Evolutionary conservation across 2,113 vertebrate genomes (phyloP).

Genomic region (Ciconia stormi): DNA sequence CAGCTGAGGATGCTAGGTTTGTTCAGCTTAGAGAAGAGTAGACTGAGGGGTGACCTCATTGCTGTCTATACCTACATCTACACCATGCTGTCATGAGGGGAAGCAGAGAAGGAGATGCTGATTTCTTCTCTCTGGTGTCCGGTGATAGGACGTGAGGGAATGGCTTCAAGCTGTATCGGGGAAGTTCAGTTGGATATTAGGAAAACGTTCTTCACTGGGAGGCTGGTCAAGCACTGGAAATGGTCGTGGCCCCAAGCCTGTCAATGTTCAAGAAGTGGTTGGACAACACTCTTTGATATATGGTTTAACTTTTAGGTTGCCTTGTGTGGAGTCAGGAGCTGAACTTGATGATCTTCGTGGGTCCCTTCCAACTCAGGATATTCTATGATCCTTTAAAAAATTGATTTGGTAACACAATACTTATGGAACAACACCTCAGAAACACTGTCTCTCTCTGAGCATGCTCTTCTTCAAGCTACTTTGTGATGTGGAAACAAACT

Average conservation of each 20-base stretch:
- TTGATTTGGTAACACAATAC: neutral
- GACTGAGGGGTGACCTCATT: neutral
- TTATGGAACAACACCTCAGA: neutral
- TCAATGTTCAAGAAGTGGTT: fast-evolving
- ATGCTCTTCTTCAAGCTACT: neutral
- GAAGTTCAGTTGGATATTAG: neutral
- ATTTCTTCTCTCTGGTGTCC: neutral
- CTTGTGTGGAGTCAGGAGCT: neutral
- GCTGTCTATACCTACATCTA: neutral
- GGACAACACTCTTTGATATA: neutral
- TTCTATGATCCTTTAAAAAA: neutral
- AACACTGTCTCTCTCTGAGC: neutral
- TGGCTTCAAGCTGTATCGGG: neutral
- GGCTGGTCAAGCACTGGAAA: neutral
- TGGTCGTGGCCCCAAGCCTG: neutral
- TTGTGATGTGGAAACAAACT: neutral
- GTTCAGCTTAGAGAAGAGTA: neutral
- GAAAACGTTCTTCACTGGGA: neutral
- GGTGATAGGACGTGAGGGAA: neutral
- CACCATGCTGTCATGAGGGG: neutral
- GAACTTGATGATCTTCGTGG: no score
- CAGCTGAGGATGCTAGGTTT: neutral
- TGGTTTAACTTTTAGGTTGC: neutral
- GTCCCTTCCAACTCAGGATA: neutral
- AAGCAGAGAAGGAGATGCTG: neutral